A percentile compares a stretch with the other conserved stretches of the same genome.
Evolutionary conservation across 2,113 vertebrate genomes (phyloP).

Genomic region (Tetrao urogallus): DNA sequence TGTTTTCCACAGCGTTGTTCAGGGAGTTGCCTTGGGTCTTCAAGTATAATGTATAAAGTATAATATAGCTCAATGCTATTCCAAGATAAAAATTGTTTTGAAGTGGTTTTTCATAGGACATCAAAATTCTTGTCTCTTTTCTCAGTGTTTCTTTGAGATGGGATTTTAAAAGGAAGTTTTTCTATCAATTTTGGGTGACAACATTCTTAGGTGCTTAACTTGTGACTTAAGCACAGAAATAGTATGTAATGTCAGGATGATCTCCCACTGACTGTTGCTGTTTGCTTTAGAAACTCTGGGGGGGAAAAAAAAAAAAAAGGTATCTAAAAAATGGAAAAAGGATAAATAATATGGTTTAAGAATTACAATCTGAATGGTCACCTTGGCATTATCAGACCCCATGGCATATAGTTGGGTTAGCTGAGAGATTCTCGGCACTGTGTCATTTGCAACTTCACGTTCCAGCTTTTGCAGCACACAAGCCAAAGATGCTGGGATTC

Average conservation of each 20-base stretch:
- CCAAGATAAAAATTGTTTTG: not conserved
- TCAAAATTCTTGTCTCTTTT: not conserved
- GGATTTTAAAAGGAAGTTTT: not conserved
- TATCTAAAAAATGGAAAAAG: not conserved
- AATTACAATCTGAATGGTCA: not conserved
- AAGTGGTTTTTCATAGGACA: not conserved
- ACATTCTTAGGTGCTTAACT: not conserved
- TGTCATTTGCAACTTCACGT: not conserved
- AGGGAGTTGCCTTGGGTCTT: not conserved
- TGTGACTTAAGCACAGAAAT: not conserved
- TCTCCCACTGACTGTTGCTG: not conserved
- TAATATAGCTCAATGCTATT: not conserved
- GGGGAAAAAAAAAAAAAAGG: not conserved
- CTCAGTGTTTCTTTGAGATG: not conserved
- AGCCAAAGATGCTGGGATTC: not conserved
- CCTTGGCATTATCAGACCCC: not conserved
- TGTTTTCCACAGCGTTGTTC: not conserved
- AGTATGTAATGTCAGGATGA: not conserved
- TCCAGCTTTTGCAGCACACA: not conserved
- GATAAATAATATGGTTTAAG: not conserved
- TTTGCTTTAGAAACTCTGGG: not conserved
- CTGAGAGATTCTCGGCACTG: not conserved
- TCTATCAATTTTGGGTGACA: not conserved
- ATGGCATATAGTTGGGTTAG: accelerated
- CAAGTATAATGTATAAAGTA: not conserved